Base-by-base conservation (phyloP, 2,888 invertebrate species). In the Dioctria linearis region DNA sequence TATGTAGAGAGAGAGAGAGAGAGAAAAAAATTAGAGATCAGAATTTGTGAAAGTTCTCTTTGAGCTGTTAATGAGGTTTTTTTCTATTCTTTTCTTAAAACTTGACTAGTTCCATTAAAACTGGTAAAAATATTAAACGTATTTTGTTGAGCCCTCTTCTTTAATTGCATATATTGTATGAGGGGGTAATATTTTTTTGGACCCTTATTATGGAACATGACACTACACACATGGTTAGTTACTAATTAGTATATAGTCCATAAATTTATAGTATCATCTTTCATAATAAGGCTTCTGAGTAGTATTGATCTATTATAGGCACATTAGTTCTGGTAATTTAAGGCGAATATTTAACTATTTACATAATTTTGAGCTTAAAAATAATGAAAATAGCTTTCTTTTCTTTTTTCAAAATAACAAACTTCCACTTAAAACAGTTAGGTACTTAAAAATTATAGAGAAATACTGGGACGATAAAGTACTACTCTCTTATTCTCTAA, bases 391-490 rank as follows among this genome's bases (percentile, higher is more conserved):
- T 25, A 25, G 25, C 25, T 25, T 0, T 43, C 43, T 8, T n/a
- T 67, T n/a, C n/a, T 67, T n/a, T 5, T 49, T 67, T 13, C 13
- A 67, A 65, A 5, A 43, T 61, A 8, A 8, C 25, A 46, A 25
- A 67, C 25, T 67, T 43, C 13, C 46, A 25, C 25, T 57, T 46
- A 25, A 25, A 25, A 49, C 46, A 67, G 43, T 67, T 67, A 25
- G 25, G 25, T 25, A 37, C 25, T 43, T 67, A 46, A 67, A 66
- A 67, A 67, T 25, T 67, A 67, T 25, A 46, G 42, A 67, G 25
- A 67, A 67, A 67, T 67, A 67, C 67, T 67, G 67, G 46, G 67
- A 51, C 40, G 5, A n/a, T 39, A 51, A 54, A 71, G 51, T 40
- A 54, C 49, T 40, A 54, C 5, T 39, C 49, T 8, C 9, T 51